Evolutionary conservation across 2,888 invertebrate genomes (phyloP).

Genomic region (Amphiduros pacificus): DNA sequence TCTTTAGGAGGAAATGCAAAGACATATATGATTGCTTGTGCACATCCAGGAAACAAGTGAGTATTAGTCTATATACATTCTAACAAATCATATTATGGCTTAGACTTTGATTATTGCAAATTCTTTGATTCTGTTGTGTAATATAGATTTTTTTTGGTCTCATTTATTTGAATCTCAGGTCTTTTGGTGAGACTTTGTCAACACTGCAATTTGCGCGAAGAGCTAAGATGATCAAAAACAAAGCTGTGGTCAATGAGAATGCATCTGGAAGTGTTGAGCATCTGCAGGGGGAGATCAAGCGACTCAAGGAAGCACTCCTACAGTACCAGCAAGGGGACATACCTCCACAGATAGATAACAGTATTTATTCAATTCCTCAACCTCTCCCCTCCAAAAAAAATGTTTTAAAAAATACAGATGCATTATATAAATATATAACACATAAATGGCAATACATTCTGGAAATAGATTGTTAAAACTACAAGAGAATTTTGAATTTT

Average conservation of each 20-base stretch:
- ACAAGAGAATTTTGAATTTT: no score
- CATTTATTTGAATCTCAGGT: constrained; percentile 37
- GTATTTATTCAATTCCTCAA: no score
- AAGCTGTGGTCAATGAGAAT: constrained; percentile 59
- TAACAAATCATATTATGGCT: not conserved
- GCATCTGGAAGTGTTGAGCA: constrained; percentile 51
- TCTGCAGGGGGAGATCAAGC: constrained; percentile 52
- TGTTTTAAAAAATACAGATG: no score
- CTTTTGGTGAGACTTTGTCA: constrained; percentile 58
- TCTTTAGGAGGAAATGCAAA: constrained; percentile 61
- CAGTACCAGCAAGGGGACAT: constrained; percentile 6
- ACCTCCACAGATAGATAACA: not conserved
- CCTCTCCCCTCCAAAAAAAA: no score
- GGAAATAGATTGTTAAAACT: no score
- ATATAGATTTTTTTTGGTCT: not conserved
- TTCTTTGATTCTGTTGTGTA: no score
- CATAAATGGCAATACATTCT: no score
- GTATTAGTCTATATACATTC: constrained; percentile 21
- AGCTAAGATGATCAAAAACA: constrained; percentile 60
- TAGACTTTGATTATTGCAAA: not conserved
- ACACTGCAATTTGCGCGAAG: constrained; percentile 59
- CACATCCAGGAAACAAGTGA: constrained; percentile 58
- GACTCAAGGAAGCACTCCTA: constrained; percentile 41
- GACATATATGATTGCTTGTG: constrained; percentile 59
- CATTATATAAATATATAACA: no score